These are phyloP conservation scores for Phataginus tetradactyla DNA, from an alignment of 2,797 vertebrate species.

Conservation along the genomic window DNA sequence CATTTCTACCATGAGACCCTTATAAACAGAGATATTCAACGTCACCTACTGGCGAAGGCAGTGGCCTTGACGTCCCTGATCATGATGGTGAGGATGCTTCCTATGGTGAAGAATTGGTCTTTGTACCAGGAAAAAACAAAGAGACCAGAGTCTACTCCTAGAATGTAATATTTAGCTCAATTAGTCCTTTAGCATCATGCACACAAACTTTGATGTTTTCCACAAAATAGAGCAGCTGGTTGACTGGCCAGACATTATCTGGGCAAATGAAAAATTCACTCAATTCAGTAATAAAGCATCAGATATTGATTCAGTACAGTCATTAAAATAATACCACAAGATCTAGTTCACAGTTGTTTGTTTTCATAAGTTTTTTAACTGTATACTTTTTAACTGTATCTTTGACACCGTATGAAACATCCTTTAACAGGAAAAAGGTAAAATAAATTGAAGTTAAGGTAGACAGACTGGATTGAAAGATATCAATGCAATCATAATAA, in stretches of 20 bases:
- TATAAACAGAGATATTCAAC: not conserved
- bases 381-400: not conserved
- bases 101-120: not conserved
- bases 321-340: not conserved
- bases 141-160: not conserved
- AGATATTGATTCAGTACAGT: not conserved
- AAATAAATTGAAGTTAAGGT: not conserved
- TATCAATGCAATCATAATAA: not conserved
- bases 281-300: not conserved
- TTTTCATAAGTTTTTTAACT: not conserved
- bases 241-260: not conserved
- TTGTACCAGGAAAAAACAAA: not conserved
- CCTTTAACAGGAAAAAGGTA: not conserved
- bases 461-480: not conserved
- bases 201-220: not conserved
- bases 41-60: not conserved
- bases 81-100: not conserved
- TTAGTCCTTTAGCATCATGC: not conserved
- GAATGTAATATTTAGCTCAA: not conserved
- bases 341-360: not conserved
- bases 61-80: not conserved
- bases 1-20: not conserved
- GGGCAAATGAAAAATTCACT: not conserved
- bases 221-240: not conserved
- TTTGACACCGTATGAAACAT: slow-evolving; percentile 6